phyloP scores from a whole-genome alignment of 2,113 vertebrate species.

The Emydura subglobosa region DNA sequence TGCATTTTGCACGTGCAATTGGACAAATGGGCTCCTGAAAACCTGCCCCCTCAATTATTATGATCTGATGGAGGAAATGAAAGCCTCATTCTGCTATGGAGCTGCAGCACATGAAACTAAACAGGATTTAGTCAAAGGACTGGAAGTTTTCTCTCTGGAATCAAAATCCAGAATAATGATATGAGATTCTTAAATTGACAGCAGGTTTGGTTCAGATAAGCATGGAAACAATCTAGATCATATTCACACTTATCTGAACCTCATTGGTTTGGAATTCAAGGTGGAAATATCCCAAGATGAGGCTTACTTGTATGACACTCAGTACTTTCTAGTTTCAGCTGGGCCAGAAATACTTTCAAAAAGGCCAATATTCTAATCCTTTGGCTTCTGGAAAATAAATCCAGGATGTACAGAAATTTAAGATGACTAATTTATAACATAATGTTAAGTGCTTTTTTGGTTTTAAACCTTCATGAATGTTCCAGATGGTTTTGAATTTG shows the following conservation, averaged over 20 bases:
- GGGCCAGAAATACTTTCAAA: slow-evolving; percentile 15
- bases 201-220: background rate
- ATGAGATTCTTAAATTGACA: background rate
- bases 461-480: background rate
- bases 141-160: background rate
- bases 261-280: slow-evolving; percentile 33
- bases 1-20: background rate
- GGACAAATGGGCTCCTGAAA: background rate
- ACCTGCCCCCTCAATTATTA: background rate
- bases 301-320: slow-evolving; percentile 23
- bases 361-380: background rate
- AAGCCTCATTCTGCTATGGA: background rate
- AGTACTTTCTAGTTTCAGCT: slow-evolving; percentile 36
- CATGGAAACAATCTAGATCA: background rate
- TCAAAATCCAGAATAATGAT: background rate
- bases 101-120: background rate
- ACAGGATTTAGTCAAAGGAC: background rate
- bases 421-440: background rate
- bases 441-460: background rate
- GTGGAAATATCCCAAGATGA: slow-evolving; percentile 11
- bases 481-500: background rate
- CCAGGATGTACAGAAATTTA: background rate
- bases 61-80: background rate
- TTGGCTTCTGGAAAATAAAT: background rate
- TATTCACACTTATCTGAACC: background rate